Percentiles rank a stretch among this genome's conserved stretches.
Conservation (phyloP, 2,888 invertebrate genomes). For the Rotaria socialis region DNA sequence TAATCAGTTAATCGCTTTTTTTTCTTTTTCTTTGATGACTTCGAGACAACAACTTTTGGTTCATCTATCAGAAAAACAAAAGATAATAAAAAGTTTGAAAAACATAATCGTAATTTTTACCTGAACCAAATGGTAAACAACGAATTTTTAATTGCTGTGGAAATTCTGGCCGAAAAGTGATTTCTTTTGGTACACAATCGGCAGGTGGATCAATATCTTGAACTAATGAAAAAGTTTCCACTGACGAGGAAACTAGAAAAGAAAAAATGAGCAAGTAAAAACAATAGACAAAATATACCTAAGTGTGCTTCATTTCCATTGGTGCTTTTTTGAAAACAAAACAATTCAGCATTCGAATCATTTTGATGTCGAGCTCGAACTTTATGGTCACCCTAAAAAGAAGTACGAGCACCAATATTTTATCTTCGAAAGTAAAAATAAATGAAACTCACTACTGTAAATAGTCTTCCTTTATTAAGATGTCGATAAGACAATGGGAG, state of each 20-base stretch:
- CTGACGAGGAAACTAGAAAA: conserved; percentile 8
- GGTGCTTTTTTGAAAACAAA: neutral
- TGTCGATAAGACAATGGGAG: conserved; percentile 16
- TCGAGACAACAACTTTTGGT: neutral
- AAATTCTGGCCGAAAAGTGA: conserved; percentile 3
- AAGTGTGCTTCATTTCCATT: neutral
- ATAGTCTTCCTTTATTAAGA: conserved; percentile 25
- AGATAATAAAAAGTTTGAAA: too few relatives aligned
- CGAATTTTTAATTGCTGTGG: neutral
- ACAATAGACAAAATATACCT: neutral
- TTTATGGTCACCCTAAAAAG: neutral
- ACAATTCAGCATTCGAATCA: neutral
- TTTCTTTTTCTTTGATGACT: neutral
- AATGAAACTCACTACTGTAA: neutral
- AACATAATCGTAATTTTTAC: neutral
- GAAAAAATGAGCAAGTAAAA: neutral
- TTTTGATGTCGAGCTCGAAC: conserved; percentile 6
- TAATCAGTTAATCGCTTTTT: neutral
- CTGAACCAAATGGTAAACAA: conserved; percentile 28
- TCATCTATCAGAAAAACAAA: neutral
- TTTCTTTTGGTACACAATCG: neutral
- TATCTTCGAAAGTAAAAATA: too few relatives aligned
- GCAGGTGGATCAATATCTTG: conserved; percentile 11
- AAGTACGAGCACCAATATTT: neutral
- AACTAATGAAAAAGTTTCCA: conserved; percentile 1